Conservation (phyloP, 2,113 vertebrate species). For the Vidua chalybeata region DNA sequence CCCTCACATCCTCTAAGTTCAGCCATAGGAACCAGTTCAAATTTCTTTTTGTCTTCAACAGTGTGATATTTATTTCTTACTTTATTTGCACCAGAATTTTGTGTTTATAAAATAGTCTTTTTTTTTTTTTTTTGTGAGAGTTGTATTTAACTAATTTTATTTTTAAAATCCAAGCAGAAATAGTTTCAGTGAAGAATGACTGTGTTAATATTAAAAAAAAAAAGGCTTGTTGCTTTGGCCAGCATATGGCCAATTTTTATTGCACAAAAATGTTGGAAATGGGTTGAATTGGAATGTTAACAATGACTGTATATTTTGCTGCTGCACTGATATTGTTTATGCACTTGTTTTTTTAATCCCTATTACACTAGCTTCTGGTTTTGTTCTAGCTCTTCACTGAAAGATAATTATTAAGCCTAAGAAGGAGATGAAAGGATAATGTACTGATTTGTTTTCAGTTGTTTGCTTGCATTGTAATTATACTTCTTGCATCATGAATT, state of each 20-base stretch:
- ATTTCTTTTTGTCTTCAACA: conserved; percentile 57
- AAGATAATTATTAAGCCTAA: conserved; percentile 71
- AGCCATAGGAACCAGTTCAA: conserved; percentile 51
- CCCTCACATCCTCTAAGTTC: conserved; percentile 57
- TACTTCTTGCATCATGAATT: conserved; percentile 46
- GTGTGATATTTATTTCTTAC: conserved; percentile 64
- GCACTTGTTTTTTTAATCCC: conserved; percentile 70
- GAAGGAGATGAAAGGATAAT: conserved; percentile 63
- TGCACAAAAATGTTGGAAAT: conserved; percentile 73
- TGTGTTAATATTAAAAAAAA: conserved; percentile 62
- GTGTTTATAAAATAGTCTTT: conserved; percentile 51
- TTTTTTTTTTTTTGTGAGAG: conserved; percentile 41
- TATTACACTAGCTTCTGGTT: conserved; percentile 60
- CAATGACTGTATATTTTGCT: conserved; percentile 70
- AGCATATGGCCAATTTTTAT: conserved; percentile 63
- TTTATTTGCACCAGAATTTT: conserved; percentile 59
- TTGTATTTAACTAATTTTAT: conserved; percentile 64
- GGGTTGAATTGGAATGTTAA: conserved; percentile 72
- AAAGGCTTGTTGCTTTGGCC: conserved; percentile 67
- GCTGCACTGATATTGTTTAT: conserved; percentile 73
- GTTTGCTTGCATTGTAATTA: conserved; percentile 51
- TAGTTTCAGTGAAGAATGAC: conserved; percentile 53
- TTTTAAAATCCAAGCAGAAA: conserved; percentile 53
- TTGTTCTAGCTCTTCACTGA: conserved; percentile 63
- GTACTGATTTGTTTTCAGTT: conserved; percentile 57